phyloP scores from a whole-genome alignment of 2,797 vertebrate genomes.

The Saguinus oedipus region DNA sequence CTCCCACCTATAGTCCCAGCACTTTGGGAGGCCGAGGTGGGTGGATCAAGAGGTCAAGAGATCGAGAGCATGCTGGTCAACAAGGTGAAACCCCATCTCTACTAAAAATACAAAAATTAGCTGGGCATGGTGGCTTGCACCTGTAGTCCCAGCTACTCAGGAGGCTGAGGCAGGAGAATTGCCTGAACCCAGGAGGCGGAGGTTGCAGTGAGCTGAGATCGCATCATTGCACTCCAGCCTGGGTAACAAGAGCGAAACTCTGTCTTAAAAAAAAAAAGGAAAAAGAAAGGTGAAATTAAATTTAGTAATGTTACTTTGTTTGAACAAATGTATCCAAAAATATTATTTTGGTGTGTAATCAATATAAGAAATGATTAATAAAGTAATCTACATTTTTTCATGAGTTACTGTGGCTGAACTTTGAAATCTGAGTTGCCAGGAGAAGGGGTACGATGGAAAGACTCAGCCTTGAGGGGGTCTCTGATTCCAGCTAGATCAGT shows the following conservation, averaged over 20 bases:
- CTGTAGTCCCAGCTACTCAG: no score
- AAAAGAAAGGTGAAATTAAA: not conserved
- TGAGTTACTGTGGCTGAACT: not conserved
- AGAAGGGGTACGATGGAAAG: not conserved
- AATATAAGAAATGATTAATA: not conserved
- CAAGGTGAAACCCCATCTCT: no score
- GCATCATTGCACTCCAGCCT: no score
- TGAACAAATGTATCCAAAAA: not conserved
- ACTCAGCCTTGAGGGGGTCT: not conserved
- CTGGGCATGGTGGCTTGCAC: rapidly evolving
- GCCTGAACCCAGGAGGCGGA: no score
- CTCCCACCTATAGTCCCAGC: no score
- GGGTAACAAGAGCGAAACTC: no score
- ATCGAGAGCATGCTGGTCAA: no score
- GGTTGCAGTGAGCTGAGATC: no score
- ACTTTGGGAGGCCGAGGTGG: no score
- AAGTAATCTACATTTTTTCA: not conserved
- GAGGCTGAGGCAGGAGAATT: no score
- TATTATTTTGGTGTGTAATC: not conserved
- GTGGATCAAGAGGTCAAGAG: no score
- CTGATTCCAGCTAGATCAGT: not conserved
- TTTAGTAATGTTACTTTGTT: not conserved
- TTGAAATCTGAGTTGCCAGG: not conserved
- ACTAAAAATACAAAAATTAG: no score
- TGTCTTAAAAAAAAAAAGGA: not conserved